Conservation (phyloP, 2,113 vertebrate genomes). For the Procapra przewalskii region DNA sequence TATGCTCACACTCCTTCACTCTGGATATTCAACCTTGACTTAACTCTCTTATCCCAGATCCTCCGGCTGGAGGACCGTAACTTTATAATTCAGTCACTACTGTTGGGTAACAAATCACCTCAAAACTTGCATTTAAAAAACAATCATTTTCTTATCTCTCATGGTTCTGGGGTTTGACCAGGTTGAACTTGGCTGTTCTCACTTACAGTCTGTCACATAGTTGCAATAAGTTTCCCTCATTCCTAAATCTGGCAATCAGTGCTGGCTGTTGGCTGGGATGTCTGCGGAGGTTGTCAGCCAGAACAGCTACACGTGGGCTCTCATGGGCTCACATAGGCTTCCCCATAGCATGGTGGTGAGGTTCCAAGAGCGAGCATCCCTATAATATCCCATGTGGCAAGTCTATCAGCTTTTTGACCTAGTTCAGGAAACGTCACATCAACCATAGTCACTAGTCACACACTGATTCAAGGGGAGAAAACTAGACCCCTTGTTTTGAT, state of each 20-base stretch:
- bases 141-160: background rate
- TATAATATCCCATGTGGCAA: background rate
- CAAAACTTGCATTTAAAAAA: background rate
- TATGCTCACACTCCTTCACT: background rate
- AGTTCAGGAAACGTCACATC: background rate
- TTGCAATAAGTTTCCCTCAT: background rate
- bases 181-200: background rate
- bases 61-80: background rate
- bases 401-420: background rate
- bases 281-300: background rate
- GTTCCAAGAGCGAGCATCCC: background rate
- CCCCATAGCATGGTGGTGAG: background rate
- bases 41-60: background rate
- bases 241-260: background rate
- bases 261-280: background rate
- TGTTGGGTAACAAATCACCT: background rate
- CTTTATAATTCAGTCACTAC: background rate
- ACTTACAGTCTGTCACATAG: background rate
- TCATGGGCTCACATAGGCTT: background rate
- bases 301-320: background rate
- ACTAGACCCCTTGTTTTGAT: background rate
- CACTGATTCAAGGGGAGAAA: background rate
- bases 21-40: background rate
- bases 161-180: background rate
- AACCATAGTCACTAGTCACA: background rate